These are phyloP conservation scores for Drosophila repleta DNA, from an alignment of 1,140 invertebrate species.

Conservation along the genomic window DNA sequence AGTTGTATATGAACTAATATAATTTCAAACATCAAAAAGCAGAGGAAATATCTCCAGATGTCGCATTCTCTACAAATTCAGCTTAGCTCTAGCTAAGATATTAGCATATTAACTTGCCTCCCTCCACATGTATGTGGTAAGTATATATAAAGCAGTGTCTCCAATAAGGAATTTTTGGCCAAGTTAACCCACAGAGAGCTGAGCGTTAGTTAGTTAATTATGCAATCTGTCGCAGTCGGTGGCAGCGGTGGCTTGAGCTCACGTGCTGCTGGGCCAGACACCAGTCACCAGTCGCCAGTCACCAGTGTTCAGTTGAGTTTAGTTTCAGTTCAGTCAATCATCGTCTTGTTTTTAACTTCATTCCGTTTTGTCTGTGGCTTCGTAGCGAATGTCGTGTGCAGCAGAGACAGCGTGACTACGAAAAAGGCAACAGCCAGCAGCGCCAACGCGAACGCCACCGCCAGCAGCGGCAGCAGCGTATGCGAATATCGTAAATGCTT, in stretches of 20 bases:
- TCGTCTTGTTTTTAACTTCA: conserved; percentile 16
- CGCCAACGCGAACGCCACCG: not conserved
- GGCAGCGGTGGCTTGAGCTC: not conserved
- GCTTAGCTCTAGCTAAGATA: no score
- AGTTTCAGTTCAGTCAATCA: conserved; percentile 21
- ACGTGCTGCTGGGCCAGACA: conserved; percentile 29
- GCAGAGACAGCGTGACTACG: conserved; percentile 33
- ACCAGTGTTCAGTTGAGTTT: conserved; percentile 7
- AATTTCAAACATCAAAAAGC: no score
- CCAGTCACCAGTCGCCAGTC: not conserved
- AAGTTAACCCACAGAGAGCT: not conserved
- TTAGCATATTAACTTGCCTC: not conserved
- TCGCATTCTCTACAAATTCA: no score
- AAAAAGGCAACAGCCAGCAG: conserved; percentile 9
- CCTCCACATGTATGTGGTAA: not conserved
- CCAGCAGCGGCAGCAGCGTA: conserved; percentile 6
- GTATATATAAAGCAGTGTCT: not conserved
- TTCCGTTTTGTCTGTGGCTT: conserved; percentile 30
- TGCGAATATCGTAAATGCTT: conserved; percentile 41
- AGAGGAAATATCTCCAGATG: no score
- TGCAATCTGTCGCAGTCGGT: conserved; percentile 38
- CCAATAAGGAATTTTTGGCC: not conserved
- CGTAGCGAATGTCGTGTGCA: conserved; percentile 36
- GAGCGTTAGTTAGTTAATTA: conserved; percentile 27
- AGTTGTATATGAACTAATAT: no score